phyloP scores from a whole-genome alignment of 1,140 invertebrate species.

The Prorops nasuta region DNA sequence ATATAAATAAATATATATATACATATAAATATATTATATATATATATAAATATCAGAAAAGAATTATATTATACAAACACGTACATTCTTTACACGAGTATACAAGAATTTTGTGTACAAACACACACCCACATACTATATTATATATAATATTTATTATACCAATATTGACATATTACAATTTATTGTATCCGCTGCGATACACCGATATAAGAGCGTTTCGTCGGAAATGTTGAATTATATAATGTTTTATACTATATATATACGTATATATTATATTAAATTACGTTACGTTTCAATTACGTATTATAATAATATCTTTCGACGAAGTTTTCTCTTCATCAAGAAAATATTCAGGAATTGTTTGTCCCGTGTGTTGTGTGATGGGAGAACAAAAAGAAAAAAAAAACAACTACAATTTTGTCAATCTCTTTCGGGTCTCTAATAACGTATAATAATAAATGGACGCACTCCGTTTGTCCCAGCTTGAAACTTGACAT shows the following conservation, averaged over 20 bases:
- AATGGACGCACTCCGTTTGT: conserved; percentile 27
- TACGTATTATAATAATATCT: conserved; percentile 1
- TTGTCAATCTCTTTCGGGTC: conserved; percentile 23
- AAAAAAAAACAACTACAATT: conserved; percentile 12
- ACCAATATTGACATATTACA: conserved; percentile 35
- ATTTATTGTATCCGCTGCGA: conserved; percentile 29
- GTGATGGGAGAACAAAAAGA: no score
- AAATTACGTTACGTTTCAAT: conserved; percentile 1
- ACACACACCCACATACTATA: not conserved
- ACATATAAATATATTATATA: conserved; percentile 8
- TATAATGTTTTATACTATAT: conserved; percentile 27
- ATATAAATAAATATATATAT: no score
- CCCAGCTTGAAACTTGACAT: conserved; percentile 19
- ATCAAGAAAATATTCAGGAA: no score
- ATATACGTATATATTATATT: conserved; percentile 13
- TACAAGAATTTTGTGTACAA: no score
- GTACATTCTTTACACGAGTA: no score
- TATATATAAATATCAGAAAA: no score
- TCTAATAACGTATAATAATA: conserved; percentile 23
- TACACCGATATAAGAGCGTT: conserved; percentile 24
- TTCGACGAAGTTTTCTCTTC: not conserved
- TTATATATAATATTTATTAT: conserved; percentile 41
- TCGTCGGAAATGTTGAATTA: conserved; percentile 27
- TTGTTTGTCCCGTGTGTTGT: no score
- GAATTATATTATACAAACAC: no score